These are phyloP conservation scores for Philonicus albiceps DNA, from an alignment of 2,888 invertebrate species.

Conservation along the genomic window DNA sequence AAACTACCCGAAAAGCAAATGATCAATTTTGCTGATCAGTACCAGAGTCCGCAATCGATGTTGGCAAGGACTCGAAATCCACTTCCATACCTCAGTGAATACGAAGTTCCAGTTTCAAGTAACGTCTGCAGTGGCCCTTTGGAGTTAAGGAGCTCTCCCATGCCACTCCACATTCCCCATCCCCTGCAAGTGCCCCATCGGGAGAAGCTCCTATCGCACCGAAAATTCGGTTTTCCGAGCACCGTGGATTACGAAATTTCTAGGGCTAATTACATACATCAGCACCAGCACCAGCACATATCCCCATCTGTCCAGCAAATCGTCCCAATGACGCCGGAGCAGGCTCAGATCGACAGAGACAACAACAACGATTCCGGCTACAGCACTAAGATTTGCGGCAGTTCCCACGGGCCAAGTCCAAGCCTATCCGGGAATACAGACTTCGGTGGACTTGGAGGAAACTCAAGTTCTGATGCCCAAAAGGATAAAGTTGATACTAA, in stretches of 20 bases:
- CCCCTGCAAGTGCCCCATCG: conserved; percentile 5
- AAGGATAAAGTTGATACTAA: conserved; percentile 36
- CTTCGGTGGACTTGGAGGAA: conserved; percentile 45
- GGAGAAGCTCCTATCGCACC: conserved; percentile 49
- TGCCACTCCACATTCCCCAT: neutral
- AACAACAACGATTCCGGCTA: conserved; percentile 87
- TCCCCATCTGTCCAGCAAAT: conserved; percentile 45
- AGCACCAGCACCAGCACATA: conserved; percentile 46
- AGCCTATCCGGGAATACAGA: conserved; percentile 68
- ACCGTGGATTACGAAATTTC: conserved; percentile 48
- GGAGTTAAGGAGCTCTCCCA: neutral
- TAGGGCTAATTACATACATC: conserved; percentile 37
- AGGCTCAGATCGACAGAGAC: conserved; percentile 67
- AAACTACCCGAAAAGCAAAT: conserved; percentile 49
- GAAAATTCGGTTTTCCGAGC: conserved; percentile 46
- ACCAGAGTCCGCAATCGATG: conserved; percentile 42
- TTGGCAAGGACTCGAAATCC: conserved; percentile 49
- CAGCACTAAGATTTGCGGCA: conserved; percentile 82
- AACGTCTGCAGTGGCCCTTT: neutral
- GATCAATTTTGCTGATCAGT: conserved; percentile 36
- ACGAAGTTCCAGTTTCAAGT: conserved; percentile 12
- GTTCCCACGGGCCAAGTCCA: conserved; percentile 80
- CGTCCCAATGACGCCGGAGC: conserved; percentile 50
- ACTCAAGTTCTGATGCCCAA: neutral
- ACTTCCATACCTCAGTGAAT: conserved; percentile 44